phyloP scores from a whole-genome alignment of 2,888 invertebrate species.

The Synanthedon andrenaeformis region DNA sequence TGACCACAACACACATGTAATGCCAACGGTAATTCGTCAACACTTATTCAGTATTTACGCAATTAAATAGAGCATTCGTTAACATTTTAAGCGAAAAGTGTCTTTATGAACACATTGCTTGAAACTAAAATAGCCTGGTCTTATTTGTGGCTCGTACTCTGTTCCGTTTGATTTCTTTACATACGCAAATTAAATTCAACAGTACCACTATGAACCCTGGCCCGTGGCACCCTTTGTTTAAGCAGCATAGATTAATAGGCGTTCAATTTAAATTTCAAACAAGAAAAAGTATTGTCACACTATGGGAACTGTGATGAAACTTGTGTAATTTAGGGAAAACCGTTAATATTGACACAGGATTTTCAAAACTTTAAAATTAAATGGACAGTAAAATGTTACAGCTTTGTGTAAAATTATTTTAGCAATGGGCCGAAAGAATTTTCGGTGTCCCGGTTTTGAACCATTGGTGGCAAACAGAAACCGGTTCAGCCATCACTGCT shows the following conservation, averaged over 20 bases:
- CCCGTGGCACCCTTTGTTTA: slow-evolving; percentile 11
- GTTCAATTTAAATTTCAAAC: neutral
- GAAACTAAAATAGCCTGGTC: neutral
- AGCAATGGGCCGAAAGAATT: slow-evolving; percentile 62
- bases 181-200: slow-evolving; percentile 9
- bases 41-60: no score
- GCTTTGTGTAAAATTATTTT: slow-evolving; percentile 5
- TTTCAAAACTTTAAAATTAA: no score
- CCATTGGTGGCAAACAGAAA: slow-evolving; percentile 99
- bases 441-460: slow-evolving; percentile 75
- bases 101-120: neutral
- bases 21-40: no score
- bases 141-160: neutral
- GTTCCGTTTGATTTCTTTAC: neutral
- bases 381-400: neutral
- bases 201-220: slow-evolving; percentile 8
- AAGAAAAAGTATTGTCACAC: neutral
- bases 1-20: no score
- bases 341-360: neutral
- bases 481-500: slow-evolving; percentile 90
- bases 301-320: neutral
- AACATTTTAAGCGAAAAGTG: no score
- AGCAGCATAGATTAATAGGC: neutral
- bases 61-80: no score
- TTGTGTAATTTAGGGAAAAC: neutral